Evolutionary conservation across 1,140 invertebrate genomes (phyloP), one percentile per base, ranked within the genome.

Genomic region (Fopius arisanus): DNA sequence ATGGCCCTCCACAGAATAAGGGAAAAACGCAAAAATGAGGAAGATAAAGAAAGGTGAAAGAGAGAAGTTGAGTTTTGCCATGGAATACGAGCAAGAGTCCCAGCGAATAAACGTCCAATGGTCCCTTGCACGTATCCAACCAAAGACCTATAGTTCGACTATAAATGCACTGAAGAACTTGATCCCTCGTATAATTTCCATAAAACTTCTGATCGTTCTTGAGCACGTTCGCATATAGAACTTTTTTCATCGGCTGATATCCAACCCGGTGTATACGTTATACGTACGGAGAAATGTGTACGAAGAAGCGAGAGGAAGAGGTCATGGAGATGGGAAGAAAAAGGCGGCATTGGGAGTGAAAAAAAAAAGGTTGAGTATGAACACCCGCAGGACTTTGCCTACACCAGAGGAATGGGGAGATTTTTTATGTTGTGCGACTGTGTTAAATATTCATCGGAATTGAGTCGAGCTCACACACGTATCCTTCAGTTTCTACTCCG

Each of bases 401-500:
- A 28, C 23, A 28, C 16, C 54, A 19, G 19, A 4, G 3, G 54
- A 31, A 41, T 31, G 12, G 28, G 14, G 70, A 37, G 67, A 68
- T 66, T 75, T 75, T 75, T 75, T 71, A 67, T 75, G 73, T 75
- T 71, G 69, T 41, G 54, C 28, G 16, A 68, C 28, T 73, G 76
- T 81, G 76, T 82, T 81, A 80, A 82, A 81, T 82, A 82, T 82
- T 81, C 81, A 81, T 78, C 75, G 68, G 75, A 71, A 78, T 80
- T 75, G 78, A 82, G 80, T 82, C 78, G 75, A 77, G 73, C 76
- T 68, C 74, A 51, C 76, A 72, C 26, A 37, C 33, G 71, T 31
- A 28, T 54, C 28, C 67, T 73, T 40, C 65, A 40, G 67, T 68
- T 66, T 43, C 43, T 48, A 51, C 43, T 51, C n/a, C 43, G 19